phyloP scores from a whole-genome alignment of 2,888 invertebrate genomes.

The Monoplex corrugatus region DNA sequence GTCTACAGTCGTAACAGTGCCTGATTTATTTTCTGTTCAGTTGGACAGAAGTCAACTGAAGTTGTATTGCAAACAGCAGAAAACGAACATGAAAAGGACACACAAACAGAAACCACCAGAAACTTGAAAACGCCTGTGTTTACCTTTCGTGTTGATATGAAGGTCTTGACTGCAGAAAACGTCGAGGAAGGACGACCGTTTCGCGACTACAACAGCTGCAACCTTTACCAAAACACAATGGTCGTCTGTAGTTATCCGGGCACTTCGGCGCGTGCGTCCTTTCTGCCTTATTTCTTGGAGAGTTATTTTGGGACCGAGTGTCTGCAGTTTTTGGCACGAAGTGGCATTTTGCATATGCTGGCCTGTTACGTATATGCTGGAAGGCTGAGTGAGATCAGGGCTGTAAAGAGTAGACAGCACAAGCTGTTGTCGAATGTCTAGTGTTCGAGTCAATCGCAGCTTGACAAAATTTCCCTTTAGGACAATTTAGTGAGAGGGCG shows the following conservation, averaged over 20 bases:
- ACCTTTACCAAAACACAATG: conserved; percentile 44
- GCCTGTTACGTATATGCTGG: background rate
- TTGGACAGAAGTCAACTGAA: background rate
- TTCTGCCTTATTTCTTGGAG: conserved; percentile 44
- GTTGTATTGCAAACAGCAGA: background rate
- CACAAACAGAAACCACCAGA: background rate
- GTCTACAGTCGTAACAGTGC: too few species aligned
- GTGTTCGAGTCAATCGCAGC: too few species aligned
- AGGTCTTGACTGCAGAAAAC: background rate
- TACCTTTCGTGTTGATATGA: background rate
- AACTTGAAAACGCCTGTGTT: background rate
- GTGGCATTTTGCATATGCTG: background rate
- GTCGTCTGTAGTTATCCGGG: conserved; percentile 49
- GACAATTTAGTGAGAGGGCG: too few species aligned
- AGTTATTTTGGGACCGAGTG: conserved; percentile 41
- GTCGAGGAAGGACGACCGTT: background rate
- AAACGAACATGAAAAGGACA: background rate
- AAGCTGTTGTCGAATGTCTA: background rate
- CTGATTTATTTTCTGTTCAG: too few species aligned
- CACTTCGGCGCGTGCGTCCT: conserved; percentile 34
- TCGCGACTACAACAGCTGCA: conserved; percentile 24
- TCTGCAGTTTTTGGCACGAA: background rate
- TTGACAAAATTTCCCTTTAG: too few species aligned
- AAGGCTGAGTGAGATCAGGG: background rate
- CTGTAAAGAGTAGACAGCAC: background rate